These are phyloP conservation scores for Prochilodus magdalenae DNA, from an alignment of 2,113 vertebrate genomes.

Conservation along the genomic window DNA sequence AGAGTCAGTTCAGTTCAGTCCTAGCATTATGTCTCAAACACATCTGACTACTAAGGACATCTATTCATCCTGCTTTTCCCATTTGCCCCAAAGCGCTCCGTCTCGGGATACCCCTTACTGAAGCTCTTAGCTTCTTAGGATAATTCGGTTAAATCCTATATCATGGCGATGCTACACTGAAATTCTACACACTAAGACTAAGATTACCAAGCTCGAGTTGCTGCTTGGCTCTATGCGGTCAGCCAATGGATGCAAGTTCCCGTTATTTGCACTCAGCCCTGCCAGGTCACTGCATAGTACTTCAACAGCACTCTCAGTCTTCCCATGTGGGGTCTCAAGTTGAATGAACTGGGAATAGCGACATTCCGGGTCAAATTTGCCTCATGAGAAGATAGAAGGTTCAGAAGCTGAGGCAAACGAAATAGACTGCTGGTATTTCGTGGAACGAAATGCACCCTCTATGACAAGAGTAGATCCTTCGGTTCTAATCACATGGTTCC, in stretches of 20 bases:
- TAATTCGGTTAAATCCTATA: background rate
- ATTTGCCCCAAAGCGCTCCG: no score
- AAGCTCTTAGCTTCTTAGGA: background rate
- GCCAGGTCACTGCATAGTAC: background rate
- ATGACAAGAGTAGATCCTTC: background rate
- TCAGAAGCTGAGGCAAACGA: background rate
- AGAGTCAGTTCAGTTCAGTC: no score
- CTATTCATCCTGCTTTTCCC: no score
- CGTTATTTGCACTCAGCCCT: background rate
- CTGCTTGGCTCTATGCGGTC: background rate
- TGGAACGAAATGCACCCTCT: background rate
- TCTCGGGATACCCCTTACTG: background rate
- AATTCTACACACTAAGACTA: background rate
- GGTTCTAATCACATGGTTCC: no score
- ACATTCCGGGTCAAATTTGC: slow-evolving; percentile 1
- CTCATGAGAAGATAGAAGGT: slow-evolving; percentile 2
- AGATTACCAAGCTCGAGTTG: background rate
- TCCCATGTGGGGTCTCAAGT: slow-evolving; percentile 11
- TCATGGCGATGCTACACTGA: background rate
- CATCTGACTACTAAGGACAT: no score
- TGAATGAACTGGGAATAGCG: background rate
- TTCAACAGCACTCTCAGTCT: background rate
- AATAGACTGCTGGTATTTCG: background rate
- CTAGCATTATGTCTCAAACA: no score
- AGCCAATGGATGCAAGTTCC: background rate